Percentiles rank a stretch among this genome's conserved stretches.
phyloP scores from a whole-genome alignment of 2,113 vertebrate genomes.

The Eurystomus gularis region DNA sequence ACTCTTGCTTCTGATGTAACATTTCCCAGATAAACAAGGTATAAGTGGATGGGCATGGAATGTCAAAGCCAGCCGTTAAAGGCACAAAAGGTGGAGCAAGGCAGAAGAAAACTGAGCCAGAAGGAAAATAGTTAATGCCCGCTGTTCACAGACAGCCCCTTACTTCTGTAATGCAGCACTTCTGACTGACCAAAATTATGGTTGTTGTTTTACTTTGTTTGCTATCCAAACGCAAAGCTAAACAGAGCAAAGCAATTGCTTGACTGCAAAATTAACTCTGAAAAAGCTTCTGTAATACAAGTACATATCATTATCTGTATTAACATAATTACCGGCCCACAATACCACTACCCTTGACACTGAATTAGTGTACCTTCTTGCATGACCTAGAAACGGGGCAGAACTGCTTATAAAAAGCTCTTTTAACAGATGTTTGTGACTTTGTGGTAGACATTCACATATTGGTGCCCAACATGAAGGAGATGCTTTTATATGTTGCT shows the following conservation, averaged over 20 bases:
- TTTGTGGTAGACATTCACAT: not conserved
- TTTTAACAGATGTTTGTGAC: constrained; percentile 8
- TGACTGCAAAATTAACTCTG: constrained; percentile 33
- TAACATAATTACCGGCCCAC: constrained; percentile 17
- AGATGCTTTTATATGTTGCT: not conserved
- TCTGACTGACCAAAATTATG: not conserved
- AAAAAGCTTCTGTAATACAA: constrained; percentile 26
- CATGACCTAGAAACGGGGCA: not conserved
- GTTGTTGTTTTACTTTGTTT: not conserved
- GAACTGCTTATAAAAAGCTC: not conserved
- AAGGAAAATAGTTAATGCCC: not conserved
- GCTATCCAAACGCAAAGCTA: not conserved
- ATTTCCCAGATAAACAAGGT: not conserved
- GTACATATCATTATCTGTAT: constrained; percentile 3
- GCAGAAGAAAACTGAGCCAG: not conserved
- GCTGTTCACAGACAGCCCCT: not conserved
- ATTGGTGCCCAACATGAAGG: not conserved
- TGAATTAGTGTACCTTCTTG: not conserved
- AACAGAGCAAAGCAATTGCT: constrained; percentile 1
- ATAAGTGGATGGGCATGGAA: not conserved
- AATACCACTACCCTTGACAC: not conserved
- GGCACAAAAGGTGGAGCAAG: not conserved
- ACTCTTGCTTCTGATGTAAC: not conserved
- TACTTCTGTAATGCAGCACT: not conserved
- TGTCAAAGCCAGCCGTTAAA: not conserved